A percentile compares a stretch with the other conserved stretches of the same genome.
phyloP scores from a whole-genome alignment of 2,888 invertebrate species.

The Geophilus truncorum region DNA sequence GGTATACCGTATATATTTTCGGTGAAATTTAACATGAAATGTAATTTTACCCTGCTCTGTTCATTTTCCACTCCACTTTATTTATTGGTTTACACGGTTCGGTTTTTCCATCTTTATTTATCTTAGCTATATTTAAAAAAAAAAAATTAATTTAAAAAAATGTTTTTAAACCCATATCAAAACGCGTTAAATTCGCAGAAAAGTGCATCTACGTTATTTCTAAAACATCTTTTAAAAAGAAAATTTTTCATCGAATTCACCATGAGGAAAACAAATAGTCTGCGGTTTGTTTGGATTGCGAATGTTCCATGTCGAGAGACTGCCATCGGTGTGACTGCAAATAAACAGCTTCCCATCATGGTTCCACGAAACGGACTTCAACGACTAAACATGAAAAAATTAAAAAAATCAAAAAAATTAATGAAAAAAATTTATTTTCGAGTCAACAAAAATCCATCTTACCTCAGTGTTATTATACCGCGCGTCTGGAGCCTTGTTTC shows the following conservation, averaged over 20 bases:
- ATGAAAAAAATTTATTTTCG: background rate
- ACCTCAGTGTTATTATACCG: conserved; percentile 51
- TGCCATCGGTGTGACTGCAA: conserved; percentile 89
- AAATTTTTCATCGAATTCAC: too few relatives aligned
- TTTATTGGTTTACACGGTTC: conserved; percentile 92
- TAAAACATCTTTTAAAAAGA: too few relatives aligned
- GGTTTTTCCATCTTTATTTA: conserved; percentile 83
- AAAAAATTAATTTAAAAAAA: conserved; percentile 34
- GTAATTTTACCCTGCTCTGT: conserved; percentile 59
- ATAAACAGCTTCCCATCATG: conserved; percentile 97
- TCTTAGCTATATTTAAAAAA: conserved; percentile 64
- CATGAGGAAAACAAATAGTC: conserved; percentile 83
- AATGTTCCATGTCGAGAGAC: conserved; percentile 86
- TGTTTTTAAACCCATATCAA: background rate
- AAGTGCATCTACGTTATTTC: too few relatives aligned
- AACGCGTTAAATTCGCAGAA: too few relatives aligned
- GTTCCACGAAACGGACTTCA: conserved; percentile 91
- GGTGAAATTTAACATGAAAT: too few relatives aligned
- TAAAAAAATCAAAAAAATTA: conserved; percentile 48
- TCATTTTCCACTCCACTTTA: conserved; percentile 90
- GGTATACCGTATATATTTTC: background rate
- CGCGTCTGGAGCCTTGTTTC: conserved; percentile 76
- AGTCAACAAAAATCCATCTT: background rate
- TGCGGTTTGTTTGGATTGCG: conserved; percentile 62
- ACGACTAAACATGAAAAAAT: conserved; percentile 45